These are phyloP conservation scores for Thermophis baileyi DNA, from an alignment of 2,113 vertebrate genomes.

Conservation along the genomic window DNA sequence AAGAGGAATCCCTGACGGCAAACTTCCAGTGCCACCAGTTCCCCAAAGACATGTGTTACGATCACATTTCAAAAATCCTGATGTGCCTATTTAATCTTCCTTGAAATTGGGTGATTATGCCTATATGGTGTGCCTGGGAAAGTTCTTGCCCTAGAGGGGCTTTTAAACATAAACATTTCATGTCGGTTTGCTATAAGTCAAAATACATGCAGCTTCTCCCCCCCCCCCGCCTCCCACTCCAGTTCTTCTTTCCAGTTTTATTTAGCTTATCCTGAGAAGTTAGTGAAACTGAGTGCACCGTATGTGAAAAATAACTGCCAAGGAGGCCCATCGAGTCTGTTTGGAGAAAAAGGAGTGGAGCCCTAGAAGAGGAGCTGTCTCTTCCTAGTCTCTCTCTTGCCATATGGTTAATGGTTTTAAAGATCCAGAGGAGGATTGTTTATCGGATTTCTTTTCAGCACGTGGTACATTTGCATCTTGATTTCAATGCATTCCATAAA, in stretches of 20 bases:
- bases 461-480: constrained; percentile 26
- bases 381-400: constrained; percentile 20
- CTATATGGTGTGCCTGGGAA: constrained; percentile 59
- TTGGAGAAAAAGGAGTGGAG: constrained; percentile 9
- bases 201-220: constrained; percentile 47
- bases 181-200: constrained; percentile 42
- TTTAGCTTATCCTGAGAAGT: constrained; percentile 25
- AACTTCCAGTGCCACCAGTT: constrained; percentile 42
- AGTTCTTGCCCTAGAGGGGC: constrained; percentile 38
- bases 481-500: constrained; percentile 67
- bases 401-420: constrained; percentile 35
- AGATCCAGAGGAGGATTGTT: constrained; percentile 32
- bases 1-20: constrained; percentile 14
- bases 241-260: constrained; percentile 3
- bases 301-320: not conserved
- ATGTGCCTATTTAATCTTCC: constrained; percentile 64
- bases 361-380: constrained; percentile 19
- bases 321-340: not conserved
- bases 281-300: constrained; percentile 21
- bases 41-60: constrained; percentile 46
- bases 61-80: constrained; percentile 47
- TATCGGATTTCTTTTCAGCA: constrained; percentile 50
- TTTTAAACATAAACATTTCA: constrained; percentile 65
- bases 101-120: constrained; percentile 66
- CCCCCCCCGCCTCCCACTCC: fast-evolving